A percentile compares a stretch with the other conserved stretches of the same genome.
Evolutionary conservation across 2,888 invertebrate species (phyloP).

Genomic region (Tipula lateralis): DNA sequence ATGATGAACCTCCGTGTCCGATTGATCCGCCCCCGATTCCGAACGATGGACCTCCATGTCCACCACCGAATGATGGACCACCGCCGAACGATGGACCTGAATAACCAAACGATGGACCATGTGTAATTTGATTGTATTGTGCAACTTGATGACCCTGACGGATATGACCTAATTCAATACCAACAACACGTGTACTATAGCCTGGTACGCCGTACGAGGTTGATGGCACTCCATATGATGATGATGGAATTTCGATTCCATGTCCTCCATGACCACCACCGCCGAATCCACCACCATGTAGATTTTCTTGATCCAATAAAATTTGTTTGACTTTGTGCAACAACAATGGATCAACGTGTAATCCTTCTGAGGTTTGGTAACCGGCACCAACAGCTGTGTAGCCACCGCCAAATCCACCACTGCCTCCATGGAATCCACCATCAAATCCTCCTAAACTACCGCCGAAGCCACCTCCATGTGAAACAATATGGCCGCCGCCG

Average conservation of each 20-base stretch:
- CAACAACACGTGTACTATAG: slow-evolving; percentile 59
- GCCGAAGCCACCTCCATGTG: slow-evolving; percentile 28
- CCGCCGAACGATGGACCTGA: slow-evolving; percentile 41
- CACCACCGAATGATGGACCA: slow-evolving; percentile 32
- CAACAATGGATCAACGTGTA: slow-evolving; percentile 66
- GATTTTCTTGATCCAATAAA: slow-evolving; percentile 67
- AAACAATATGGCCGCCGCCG: background rate
- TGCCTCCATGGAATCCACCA: slow-evolving; percentile 38
- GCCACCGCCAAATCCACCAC: slow-evolving; percentile 61
- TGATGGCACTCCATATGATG: slow-evolving; percentile 51
- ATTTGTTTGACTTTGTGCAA: slow-evolving; percentile 74
- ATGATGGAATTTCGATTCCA: slow-evolving; percentile 44
- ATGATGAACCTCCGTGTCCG: background rate
- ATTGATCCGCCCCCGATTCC: slow-evolving; percentile 32
- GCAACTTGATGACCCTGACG: slow-evolving; percentile 76
- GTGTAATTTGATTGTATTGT: slow-evolving; percentile 63
- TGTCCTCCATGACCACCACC: slow-evolving; percentile 40
- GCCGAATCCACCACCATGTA: slow-evolving; percentile 49
- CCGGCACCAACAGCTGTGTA: slow-evolving; percentile 66
- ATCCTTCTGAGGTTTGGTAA: slow-evolving; percentile 69
- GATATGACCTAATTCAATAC: slow-evolving; percentile 72
- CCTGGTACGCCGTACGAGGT: slow-evolving; percentile 58
- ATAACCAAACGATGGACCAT: slow-evolving; percentile 45
- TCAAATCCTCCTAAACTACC: slow-evolving; percentile 36
- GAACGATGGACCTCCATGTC: slow-evolving; percentile 33